Percentiles rank a stretch among this genome's conserved stretches.
phyloP scores from a whole-genome alignment of 2,888 invertebrate genomes.

The Phasia obesa region DNA sequence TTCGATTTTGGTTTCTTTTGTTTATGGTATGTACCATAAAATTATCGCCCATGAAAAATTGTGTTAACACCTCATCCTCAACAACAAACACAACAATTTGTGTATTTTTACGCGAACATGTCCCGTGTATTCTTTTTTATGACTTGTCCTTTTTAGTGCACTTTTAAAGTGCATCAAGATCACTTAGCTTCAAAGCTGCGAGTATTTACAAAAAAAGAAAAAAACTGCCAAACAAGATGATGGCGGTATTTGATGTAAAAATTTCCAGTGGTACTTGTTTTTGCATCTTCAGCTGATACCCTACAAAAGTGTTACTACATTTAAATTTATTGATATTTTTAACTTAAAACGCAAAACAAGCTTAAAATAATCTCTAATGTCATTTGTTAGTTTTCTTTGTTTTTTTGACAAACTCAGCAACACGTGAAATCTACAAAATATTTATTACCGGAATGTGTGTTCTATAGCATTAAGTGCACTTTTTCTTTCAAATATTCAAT shows the following conservation, averaged over 20 bases:
- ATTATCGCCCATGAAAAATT: constrained; percentile 76
- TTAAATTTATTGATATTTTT: neutral
- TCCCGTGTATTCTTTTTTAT: constrained; percentile 41
- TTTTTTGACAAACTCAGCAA: no score
- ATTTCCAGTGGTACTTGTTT: neutral
- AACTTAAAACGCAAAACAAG: no score
- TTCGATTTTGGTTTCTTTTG: constrained; percentile 57
- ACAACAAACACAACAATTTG: constrained; percentile 68
- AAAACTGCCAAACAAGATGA: constrained; percentile 15
- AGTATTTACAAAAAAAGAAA: constrained; percentile 25
- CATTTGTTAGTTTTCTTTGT: no score
- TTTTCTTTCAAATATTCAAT: no score
- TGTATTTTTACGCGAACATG: constrained; percentile 46
- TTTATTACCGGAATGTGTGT: no score
- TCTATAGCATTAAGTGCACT: no score
- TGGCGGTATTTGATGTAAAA: constrained; percentile 41
- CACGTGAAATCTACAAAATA: no score
- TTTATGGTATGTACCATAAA: constrained; percentile 73
- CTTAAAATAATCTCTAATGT: no score
- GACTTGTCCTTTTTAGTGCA: constrained; percentile 54
- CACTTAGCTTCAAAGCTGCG: constrained; percentile 59
- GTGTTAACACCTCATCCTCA: constrained; percentile 75
- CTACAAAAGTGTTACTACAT: neutral
- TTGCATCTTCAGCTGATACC: neutral
- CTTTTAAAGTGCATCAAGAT: constrained; percentile 69